These are phyloP conservation scores for Galagoides demidoff DNA, from an alignment of 2,797 vertebrate species.

Conservation along the genomic window DNA sequence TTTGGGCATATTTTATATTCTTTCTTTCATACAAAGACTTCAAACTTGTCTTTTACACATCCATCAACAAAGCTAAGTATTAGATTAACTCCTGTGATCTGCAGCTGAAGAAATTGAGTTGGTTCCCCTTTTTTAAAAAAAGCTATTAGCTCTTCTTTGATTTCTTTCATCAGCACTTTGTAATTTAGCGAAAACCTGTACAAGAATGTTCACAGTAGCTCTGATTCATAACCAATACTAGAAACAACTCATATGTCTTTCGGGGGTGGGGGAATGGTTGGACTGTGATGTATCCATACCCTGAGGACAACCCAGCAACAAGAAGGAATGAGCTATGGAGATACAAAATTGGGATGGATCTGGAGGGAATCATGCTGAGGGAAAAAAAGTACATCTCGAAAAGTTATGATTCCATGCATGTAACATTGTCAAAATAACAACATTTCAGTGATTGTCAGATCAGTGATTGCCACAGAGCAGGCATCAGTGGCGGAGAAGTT, in stretches of 20 bases:
- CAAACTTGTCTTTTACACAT: not conserved
- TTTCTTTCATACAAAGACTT: not conserved
- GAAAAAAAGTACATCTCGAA: not conserved
- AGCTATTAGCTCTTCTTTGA: not conserved
- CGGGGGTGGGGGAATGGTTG: not conserved
- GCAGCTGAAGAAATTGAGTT: not conserved
- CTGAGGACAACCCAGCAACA: not conserved
- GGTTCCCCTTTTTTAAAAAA: not conserved
- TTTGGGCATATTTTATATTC: not conserved
- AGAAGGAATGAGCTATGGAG: not conserved
- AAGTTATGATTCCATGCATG: not conserved
- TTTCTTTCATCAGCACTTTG: not conserved
- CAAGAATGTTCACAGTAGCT: not conserved
- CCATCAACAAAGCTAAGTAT: not conserved
- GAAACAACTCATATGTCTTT: not conserved
- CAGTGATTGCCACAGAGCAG: not conserved
- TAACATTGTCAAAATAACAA: not conserved
- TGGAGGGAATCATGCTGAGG: not conserved
- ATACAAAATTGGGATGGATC: too few species aligned
- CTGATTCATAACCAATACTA: not conserved
- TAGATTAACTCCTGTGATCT: not conserved
- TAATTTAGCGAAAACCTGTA: not conserved
- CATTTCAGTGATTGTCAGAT: not conserved
- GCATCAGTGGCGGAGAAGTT: not conserved
- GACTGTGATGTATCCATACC: not conserved